Base-by-base conservation (phyloP, 2,888 invertebrate species). In the Hydroisotoma schaefferi region DNA sequence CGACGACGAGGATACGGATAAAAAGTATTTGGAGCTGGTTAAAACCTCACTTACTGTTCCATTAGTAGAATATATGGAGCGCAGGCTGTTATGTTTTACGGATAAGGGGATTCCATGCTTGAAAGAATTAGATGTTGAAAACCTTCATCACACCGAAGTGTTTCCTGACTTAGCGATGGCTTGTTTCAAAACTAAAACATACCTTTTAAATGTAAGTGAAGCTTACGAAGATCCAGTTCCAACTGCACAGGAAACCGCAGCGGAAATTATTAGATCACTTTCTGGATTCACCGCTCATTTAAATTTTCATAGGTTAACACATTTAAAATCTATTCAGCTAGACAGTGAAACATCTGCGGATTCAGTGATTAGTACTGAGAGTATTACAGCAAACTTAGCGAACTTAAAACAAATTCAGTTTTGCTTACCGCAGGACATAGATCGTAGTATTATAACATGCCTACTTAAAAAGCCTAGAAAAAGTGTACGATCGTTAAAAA, bases 311-410 rank as follows among this genome's bases (percentile, higher is more conserved):
- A 29, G 18, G 18, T 20, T 52, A 8, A 8, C 8, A 28, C 15
- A 52, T 37, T 20, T 52, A 15, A 52, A 37, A 37, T 8, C 33
- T 2, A 33, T 52, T 2, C 8, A 3, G 22, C 37, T 52, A 5
- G 37, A 52, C 23, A 28, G 22, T 33, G 51, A 37, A 29, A 52
- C 51, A 12, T 52, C 51, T 8, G 51, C 51, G 18, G 37, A 52
- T 29, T 52, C 51, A 37, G 37, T 10, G 15, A 23, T 52, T 3
- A 22, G 29, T 12, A 18, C 29, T n/a, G 22, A 37, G 8, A 37
- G 8, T 2, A 52, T 52, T 4, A n/a, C 15, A 18, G 51, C 51
- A 4, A 27, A 27, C 20, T n/a, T 52, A 8, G 2, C 37, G 2
- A 37, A 22, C 12, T n/a, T 52, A 15, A 37, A 37, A 29, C n/a